phyloP scores from a whole-genome alignment of 2,888 invertebrate species.

The Petrolisthes cinctipes region DNA sequence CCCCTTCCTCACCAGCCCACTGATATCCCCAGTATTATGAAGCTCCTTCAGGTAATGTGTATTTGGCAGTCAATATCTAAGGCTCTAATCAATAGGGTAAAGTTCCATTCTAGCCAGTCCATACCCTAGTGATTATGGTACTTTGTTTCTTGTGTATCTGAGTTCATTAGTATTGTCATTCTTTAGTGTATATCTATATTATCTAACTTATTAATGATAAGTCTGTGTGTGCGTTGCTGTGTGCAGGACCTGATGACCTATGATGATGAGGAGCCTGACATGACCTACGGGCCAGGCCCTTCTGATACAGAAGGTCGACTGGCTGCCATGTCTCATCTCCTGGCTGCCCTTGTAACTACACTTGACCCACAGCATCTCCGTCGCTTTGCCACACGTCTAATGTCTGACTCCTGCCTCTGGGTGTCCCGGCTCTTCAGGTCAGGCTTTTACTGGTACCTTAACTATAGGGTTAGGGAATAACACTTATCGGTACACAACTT shows the following conservation, averaged over 20 bases:
- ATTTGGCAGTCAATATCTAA: not conserved
- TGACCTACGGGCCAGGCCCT: constrained; percentile 52
- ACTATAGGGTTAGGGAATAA: too few relatives aligned
- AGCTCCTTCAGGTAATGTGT: constrained; percentile 53
- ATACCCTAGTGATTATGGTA: too few relatives aligned
- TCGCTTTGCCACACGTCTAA: constrained; percentile 83
- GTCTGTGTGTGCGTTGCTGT: not conserved
- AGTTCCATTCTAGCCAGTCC: not conserved
- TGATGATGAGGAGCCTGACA: constrained; percentile 62
- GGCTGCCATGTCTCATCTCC: constrained; percentile 80
- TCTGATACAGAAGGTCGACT: constrained; percentile 51
- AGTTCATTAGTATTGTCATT: not conserved
- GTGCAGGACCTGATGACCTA: constrained; percentile 48
- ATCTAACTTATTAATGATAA: not conserved
- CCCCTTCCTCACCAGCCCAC: constrained; percentile 39
- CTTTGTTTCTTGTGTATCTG: not conserved
- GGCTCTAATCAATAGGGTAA: not conserved
- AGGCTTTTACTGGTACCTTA: too few relatives aligned
- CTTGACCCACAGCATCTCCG: constrained; percentile 84
- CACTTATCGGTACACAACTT: too few relatives aligned
- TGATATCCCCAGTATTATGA: constrained; percentile 41
- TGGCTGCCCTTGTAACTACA: constrained; percentile 88
- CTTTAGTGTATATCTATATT: not conserved
- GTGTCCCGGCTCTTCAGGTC: constrained; percentile 87
- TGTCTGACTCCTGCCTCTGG: constrained; percentile 89